Base-by-base conservation (phyloP, 2,797 vertebrate genomes). In the Eremophila alpestris region DNA sequence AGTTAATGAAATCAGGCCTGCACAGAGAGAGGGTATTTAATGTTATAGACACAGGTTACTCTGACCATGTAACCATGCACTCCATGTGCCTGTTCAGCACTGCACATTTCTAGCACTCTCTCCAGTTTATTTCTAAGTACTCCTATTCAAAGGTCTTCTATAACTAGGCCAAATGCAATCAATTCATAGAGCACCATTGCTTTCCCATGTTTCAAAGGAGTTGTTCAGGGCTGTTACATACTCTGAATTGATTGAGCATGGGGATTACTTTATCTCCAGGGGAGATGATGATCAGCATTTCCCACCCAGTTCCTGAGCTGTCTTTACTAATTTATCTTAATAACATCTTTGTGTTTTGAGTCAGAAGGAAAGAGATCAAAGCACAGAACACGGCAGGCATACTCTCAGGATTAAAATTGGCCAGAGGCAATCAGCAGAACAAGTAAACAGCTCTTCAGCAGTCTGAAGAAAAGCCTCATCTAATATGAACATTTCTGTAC, bases 261-360 rank as follows among this genome's bases (percentile, higher is more conserved):
- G 73, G 69, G 65, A 96, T 93, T 94, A 93, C 48, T 95, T 91
- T 88, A 82, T 96, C 94, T 91, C 65, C 92, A 93, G 71, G 65
- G 73, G 45, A 96, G 85, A 93, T 76, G 89, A 95, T 65, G 84
- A 96, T 93, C 91, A 93, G 82, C 59, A 91, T 90, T 93, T 97
- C 94, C 79, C 89, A 95, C 94, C 91, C 94, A 95, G 93, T 54
- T 95, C 65, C 76, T 70, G 55, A 86, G 87, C 34, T 76, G 76
- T 94, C 89, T 96, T 96, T 79, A 91, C 80, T 93, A 95, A 94
- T 95, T 96, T 94, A 96, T 96, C 95, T 92, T 97, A 95, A 95
- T 95, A 93, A 95, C 77, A 95, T 93, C 92, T 94, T 88, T 76
- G 69, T 94, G 85, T 89, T 97, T 96, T 92, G 83, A 93, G 82